phyloP scores from a whole-genome alignment of 2,113 vertebrate species.

The Oncorhynchus nerka region DNA sequence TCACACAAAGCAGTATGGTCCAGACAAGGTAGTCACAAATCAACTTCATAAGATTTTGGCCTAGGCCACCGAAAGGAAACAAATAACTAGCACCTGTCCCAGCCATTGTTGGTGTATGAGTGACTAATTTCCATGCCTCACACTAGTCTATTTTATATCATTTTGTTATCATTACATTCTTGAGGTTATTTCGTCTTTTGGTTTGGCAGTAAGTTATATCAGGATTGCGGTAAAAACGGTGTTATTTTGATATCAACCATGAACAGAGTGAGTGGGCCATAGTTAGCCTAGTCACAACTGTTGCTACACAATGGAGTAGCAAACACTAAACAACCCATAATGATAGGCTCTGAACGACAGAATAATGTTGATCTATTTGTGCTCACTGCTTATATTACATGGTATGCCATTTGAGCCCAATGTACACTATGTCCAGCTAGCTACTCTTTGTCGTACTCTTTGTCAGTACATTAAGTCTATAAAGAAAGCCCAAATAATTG shows the following conservation, averaged over 20 bases:
- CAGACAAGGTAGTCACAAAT: not conserved
- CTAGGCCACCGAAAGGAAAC: too few relatives aligned
- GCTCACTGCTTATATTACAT: not conserved
- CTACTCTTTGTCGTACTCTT: not conserved
- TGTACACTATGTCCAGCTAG: not conserved
- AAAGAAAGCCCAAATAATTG: not conserved
- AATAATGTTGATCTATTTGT: not conserved
- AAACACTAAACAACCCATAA: constrained; percentile 38
- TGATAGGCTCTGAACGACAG: not conserved
- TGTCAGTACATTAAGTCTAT: not conserved
- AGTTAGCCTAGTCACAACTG: constrained; percentile 1
- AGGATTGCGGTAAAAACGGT: too few relatives aligned
- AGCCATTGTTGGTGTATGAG: not conserved
- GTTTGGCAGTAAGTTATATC: too few relatives aligned
- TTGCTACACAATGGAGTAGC: constrained; percentile 41
- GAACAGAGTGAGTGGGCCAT: not conserved
- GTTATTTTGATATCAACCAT: too few relatives aligned
- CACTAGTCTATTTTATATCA: too few relatives aligned
- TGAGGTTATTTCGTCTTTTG: too few relatives aligned
- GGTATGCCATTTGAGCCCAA: not conserved
- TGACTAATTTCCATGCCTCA: not conserved
- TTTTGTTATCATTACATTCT: too few relatives aligned
- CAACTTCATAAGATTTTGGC: not conserved
- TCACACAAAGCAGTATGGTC: constrained; percentile 4
- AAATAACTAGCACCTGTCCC: not conserved